Percentiles rank a stretch among this genome's conserved stretches.
phyloP scores from a whole-genome alignment of 2,888 invertebrate genomes.

The Chrysolina haemoptera region DNA sequence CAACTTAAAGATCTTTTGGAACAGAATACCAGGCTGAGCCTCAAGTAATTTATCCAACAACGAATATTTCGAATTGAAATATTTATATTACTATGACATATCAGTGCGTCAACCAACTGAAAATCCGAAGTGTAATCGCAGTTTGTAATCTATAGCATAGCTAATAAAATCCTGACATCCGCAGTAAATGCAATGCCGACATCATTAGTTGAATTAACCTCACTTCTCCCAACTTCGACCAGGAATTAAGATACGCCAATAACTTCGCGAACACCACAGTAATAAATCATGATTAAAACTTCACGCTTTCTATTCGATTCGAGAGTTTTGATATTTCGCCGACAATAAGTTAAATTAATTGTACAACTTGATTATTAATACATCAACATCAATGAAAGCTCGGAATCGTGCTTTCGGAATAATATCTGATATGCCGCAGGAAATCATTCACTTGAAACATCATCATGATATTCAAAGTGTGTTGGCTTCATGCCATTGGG shows the following conservation, averaged over 20 bases:
- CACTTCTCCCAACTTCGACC: background rate
- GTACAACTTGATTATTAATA: constrained; percentile 8
- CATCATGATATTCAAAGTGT: background rate
- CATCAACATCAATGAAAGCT: background rate
- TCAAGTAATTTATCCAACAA: too few relatives aligned
- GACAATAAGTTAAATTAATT: background rate
- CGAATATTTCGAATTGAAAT: too few relatives aligned
- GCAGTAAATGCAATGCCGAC: background rate
- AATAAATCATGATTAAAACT: constrained; percentile 4
- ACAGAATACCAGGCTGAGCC: too few relatives aligned
- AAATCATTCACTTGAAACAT: background rate
- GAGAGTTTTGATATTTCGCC: constrained; percentile 2
- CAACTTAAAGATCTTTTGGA: too few relatives aligned
- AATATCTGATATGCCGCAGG: background rate
- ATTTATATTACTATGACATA: too few relatives aligned
- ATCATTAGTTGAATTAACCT: background rate
- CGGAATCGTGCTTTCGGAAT: background rate
- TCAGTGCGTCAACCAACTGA: too few relatives aligned
- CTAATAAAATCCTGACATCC: background rate
- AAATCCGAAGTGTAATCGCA: too few relatives aligned
- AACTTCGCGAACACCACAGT: background rate
- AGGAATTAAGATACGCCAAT: constrained; percentile 4
- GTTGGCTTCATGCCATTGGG: background rate
- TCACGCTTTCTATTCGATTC: background rate
- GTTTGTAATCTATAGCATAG: background rate